Conservation (phyloP, 2,797 vertebrate species). For the Bryconaethiops microstoma region DNA sequence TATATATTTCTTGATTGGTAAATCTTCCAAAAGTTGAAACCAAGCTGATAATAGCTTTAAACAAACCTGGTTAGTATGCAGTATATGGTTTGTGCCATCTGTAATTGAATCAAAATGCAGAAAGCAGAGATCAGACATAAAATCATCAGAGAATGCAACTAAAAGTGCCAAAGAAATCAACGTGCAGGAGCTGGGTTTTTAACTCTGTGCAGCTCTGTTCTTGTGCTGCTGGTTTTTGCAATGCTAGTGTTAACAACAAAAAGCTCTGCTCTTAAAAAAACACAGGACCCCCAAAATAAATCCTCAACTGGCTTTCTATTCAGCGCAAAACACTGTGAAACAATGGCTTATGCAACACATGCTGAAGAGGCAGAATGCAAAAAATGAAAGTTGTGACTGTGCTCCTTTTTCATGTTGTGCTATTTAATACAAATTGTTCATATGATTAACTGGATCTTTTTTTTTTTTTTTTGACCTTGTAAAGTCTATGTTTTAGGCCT, state of each 20-base stretch:
- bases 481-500: not conserved
- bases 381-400: slow-evolving; percentile 14
- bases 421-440: not conserved
- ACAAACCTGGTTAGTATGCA: slow-evolving; percentile 2
- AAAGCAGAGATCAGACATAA: slow-evolving; percentile 61
- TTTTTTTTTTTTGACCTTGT: not conserved
- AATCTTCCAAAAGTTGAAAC: no score
- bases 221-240: slow-evolving; percentile 18
- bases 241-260: slow-evolving; percentile 26
- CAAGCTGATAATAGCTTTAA: slow-evolving; percentile 58
- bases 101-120: slow-evolving; percentile 63
- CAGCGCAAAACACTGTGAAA: slow-evolving; percentile 25
- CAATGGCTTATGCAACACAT: slow-evolving; percentile 37
- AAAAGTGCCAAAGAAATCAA: slow-evolving; percentile 33
- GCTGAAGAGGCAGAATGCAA: slow-evolving; percentile 44
- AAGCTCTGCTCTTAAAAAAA: slow-evolving; percentile 30
- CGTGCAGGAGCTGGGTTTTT: slow-evolving; percentile 38
- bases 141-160: slow-evolving; percentile 51
- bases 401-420: slow-evolving; percentile 2
- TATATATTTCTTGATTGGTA: no score
- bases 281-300: slow-evolving; percentile 33
- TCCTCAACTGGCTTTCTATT: slow-evolving; percentile 46
- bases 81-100: not conserved
- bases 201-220: slow-evolving; percentile 25
- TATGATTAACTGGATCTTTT: not conserved